phyloP scores from a whole-genome alignment of 2,797 vertebrate species.

The Trachops cirrhosus region DNA sequence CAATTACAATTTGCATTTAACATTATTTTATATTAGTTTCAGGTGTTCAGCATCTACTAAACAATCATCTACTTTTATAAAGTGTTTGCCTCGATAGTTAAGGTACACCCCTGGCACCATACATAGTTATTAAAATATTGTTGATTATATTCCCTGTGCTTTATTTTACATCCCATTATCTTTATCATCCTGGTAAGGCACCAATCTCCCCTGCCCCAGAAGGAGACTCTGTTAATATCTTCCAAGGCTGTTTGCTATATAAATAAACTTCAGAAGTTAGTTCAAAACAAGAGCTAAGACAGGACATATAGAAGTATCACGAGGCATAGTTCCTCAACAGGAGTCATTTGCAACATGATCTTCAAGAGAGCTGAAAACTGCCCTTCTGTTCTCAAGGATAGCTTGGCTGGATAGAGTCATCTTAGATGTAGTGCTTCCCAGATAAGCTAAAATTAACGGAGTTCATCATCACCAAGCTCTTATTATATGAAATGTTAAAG shows the following conservation, averaged over 20 bases:
- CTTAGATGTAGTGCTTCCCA: no score
- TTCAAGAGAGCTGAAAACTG: not conserved
- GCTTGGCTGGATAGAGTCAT: no score
- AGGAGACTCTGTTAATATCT: not conserved
- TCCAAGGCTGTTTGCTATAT: not conserved
- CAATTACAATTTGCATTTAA: not conserved
- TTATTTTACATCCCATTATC: not conserved
- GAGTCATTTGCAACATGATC: not conserved
- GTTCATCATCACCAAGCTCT: no score
- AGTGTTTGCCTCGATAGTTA: not conserved
- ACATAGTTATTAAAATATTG: not conserved
- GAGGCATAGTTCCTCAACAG: rapidly evolving
- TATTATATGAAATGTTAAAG: no score
- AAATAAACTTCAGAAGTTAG: not conserved
- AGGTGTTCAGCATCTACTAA: not conserved
- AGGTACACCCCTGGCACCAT: no score
- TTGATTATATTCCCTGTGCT: not conserved
- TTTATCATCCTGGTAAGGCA: not conserved
- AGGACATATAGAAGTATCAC: not conserved
- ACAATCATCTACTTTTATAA: not conserved
- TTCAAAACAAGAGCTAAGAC: not conserved
- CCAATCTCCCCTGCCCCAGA: not conserved
- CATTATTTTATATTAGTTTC: not conserved
- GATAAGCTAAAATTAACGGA: no score
- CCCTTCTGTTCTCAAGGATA: no score